Percentiles rank a stretch among this genome's conserved stretches.
These are phyloP conservation scores for Leptonema lineaticorne DNA, from an alignment of 1,140 invertebrate species.

Conservation along the genomic window DNA sequence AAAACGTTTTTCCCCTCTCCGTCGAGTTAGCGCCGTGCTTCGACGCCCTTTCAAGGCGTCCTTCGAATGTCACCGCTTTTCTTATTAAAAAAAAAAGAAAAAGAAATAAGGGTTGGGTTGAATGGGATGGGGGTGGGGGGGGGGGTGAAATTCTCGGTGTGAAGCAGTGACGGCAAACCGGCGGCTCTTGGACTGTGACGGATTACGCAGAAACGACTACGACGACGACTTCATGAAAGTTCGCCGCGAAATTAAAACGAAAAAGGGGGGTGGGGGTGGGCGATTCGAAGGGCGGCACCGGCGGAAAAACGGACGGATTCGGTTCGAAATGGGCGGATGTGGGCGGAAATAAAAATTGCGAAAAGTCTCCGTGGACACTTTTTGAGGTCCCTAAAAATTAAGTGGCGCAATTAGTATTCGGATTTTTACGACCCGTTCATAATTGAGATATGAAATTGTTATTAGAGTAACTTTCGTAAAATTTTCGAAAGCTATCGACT, in stretches of 20 bases:
- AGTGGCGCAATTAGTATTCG: neutral
- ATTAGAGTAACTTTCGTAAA: too few relatives aligned
- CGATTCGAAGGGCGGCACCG: too few relatives aligned
- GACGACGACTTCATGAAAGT: neutral
- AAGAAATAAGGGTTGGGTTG: neutral
- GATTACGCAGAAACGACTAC: neutral
- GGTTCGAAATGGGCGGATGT: too few relatives aligned
- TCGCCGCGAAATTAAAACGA: neutral
- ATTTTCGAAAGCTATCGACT: too few relatives aligned
- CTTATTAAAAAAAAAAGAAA: conserved; percentile 29
- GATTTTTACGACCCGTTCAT: too few relatives aligned
- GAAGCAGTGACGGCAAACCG: neutral
- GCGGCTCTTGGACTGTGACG: neutral
- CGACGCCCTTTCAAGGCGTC: conserved; percentile 10
- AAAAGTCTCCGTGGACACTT: too few relatives aligned
- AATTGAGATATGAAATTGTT: too few relatives aligned
- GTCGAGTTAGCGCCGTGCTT: conserved; percentile 3
- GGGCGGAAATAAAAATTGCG: too few relatives aligned
- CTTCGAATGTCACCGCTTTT: conserved; percentile 29
- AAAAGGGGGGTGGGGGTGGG: too few relatives aligned
- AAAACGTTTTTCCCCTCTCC: conserved; percentile 19
- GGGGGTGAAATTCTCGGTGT: neutral
- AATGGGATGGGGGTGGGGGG: neutral
- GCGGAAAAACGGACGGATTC: too few relatives aligned
- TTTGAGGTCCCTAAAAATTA: neutral